Evolutionary conservation across 2,888 invertebrate genomes (phyloP), one percentile per base, ranked within the genome.

Genomic region (Eupelmus urozonus): DNA sequence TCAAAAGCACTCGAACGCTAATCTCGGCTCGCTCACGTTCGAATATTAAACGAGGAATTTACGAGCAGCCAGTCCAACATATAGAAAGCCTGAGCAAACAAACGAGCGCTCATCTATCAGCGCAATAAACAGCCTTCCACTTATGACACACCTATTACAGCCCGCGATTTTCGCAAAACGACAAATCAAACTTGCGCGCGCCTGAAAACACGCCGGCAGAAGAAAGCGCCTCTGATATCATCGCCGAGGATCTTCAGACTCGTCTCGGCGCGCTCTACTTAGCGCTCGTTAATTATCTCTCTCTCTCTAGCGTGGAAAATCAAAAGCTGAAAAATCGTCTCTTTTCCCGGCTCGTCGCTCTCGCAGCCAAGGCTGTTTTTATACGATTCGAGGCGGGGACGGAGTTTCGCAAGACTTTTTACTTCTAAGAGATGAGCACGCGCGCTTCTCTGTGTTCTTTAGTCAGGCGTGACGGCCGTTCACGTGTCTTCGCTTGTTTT

Each of bases 191-290:
- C 2, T 2, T 9, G 13, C 3, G 34, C 9, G 34, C 34, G 3
- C 9, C 9, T 34, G 34, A 34, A 5, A 34, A 5, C 34, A 34
- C 34, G 34, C 9, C 34, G n/a, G n/a, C n/a, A n/a, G 16, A 45
- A 16, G 16, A 45, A 45, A 45, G 34, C 9, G 34, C 34, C 9
- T 34, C 9, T 34, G 34, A 34, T 34, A 34, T 34, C 34, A 34
- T 34, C 34, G 34, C 9, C 34, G n/a, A n/a, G n/a, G n/a, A n/a
- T n/a, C n/a, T n/a, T n/a, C n/a, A 34, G 9, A 3, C 9, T 34
- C 3, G 9, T 25, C 70, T 59, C 45, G 27, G 27, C 71, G 62
- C 40, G 71, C 62, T 71, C 71, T 25, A 71, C n/a, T 71, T 71
- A 62, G n/a, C 57, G 13, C 20, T 71, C 62, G 62, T 53, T 62